These are phyloP conservation scores for Morphnarchus princeps DNA, from an alignment of 2,113 vertebrate genomes.

Conservation along the genomic window DNA sequence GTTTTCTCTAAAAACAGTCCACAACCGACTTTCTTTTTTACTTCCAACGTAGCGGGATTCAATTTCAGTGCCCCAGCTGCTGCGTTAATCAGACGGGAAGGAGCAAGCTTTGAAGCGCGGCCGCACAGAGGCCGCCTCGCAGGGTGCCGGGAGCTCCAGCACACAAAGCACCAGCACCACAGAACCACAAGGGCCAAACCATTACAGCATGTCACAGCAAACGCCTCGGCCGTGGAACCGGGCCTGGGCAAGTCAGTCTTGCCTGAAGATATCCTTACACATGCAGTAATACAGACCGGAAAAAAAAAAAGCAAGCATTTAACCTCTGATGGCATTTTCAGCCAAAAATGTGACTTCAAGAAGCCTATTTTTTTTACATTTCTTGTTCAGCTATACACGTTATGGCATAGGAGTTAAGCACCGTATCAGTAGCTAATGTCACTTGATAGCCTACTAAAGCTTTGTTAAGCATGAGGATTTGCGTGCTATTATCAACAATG, in stretches of 20 bases:
- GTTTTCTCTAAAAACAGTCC: slow-evolving; percentile 54
- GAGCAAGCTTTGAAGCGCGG: slow-evolving; percentile 14
- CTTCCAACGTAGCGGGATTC: background rate
- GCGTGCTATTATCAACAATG: slow-evolving; percentile 4
- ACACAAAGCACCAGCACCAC: background rate
- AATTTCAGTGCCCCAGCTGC: slow-evolving; percentile 58
- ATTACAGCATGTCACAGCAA: background rate
- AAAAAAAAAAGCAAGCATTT: background rate
- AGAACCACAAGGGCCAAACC: background rate
- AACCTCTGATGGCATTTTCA: background rate
- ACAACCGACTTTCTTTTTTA: background rate
- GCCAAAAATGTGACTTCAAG: background rate
- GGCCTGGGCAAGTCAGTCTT: background rate
- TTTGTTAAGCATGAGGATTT: slow-evolving; percentile 42
- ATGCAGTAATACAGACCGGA: background rate
- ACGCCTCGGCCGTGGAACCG: background rate
- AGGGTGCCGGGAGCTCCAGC: background rate
- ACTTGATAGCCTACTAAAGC: slow-evolving; percentile 26
- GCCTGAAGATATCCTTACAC: background rate
- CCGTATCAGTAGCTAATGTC: background rate
- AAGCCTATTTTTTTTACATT: background rate
- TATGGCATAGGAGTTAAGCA: background rate
- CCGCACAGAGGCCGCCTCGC: background rate
- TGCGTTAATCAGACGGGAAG: slow-evolving; percentile 30
- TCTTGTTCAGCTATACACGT: background rate